Conservation (phyloP, 1,140 invertebrate species). For the Drosophila repleta region DNA sequence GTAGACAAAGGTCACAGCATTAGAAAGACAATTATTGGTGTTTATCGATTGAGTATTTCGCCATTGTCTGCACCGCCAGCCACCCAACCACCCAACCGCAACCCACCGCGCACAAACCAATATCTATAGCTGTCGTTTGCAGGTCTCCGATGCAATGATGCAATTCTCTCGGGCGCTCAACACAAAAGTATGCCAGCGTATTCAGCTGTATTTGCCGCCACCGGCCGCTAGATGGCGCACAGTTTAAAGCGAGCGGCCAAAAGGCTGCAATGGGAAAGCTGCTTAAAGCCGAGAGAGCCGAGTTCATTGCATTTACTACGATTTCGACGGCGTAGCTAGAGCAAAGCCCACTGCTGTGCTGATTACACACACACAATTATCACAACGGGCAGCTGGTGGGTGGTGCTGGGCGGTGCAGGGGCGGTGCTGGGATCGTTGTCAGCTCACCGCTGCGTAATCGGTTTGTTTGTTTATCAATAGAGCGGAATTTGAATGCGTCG, state of each 20-base stretch:
- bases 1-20: slow-evolving; percentile 34
- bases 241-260: slow-evolving; percentile 34
- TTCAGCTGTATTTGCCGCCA: slow-evolving; percentile 2
- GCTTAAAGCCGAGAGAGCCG: slow-evolving; percentile 6
- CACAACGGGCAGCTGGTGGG: slow-evolving; percentile 12
- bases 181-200: slow-evolving; percentile 38
- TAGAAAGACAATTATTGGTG: slow-evolving; percentile 20
- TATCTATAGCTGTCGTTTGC: slow-evolving; percentile 53
- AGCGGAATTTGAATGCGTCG: slow-evolving; percentile 67
- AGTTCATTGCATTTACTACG: slow-evolving; percentile 39
- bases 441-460: slow-evolving; percentile 74
- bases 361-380: slow-evolving; percentile 42
- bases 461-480: slow-evolving; percentile 70
- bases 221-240: slow-evolving; percentile 7
- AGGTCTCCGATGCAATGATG: slow-evolving; percentile 39
- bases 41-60: slow-evolving; percentile 51
- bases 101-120: not conserved
- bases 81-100: not conserved
- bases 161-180: slow-evolving; percentile 37
- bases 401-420: slow-evolving; percentile 3
- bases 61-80: slow-evolving; percentile 40
- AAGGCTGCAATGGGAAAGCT: slow-evolving; percentile 43
- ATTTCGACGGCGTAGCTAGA: no score
- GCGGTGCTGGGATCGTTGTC: slow-evolving; percentile 25
- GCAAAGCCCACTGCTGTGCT: slow-evolving; percentile 15